These are phyloP conservation scores for Caenorhabditis wallacei DNA, from an alignment of 2,888 invertebrate species.

Conservation along the genomic window DNA sequence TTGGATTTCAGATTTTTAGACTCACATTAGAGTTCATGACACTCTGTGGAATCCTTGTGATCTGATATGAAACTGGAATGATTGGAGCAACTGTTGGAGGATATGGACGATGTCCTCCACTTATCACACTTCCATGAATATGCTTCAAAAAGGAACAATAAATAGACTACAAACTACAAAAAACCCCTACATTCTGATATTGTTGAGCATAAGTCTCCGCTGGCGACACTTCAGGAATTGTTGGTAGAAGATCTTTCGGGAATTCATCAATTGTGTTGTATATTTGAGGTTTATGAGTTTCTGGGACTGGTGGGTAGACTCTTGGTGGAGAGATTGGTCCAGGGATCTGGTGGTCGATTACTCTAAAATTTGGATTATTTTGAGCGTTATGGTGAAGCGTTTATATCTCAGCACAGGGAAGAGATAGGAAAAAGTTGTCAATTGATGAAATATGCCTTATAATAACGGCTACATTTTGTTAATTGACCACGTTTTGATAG, in stretches of 20 bases:
- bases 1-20: not conserved
- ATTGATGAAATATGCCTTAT: too few relatives aligned
- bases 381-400: not conserved
- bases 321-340: conserved; percentile 41
- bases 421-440: too few relatives aligned
- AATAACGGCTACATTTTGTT: too few relatives aligned
- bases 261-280: conserved; percentile 69
- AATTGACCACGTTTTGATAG: too few relatives aligned
- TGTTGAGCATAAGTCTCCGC: conserved; percentile 52
- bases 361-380: too few relatives aligned
- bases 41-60: conserved; percentile 7
- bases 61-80: conserved; percentile 43
- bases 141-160: conserved; percentile 22
- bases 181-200: conserved; percentile 58
- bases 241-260: conserved; percentile 66
- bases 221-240: conserved; percentile 44
- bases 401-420: too few relatives aligned
- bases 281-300: conserved; percentile 58
- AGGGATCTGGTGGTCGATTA: conserved; percentile 43
- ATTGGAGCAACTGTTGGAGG: conserved; percentile 39
- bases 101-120: conserved; percentile 22
- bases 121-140: conserved; percentile 63
- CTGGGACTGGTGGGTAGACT: conserved; percentile 63
- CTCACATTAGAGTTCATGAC: conserved; percentile 13
- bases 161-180: not conserved